Percentiles rank a stretch among this genome's conserved stretches.
phyloP scores from a whole-genome alignment of 2,888 invertebrate species.

The Folsomia candida region DNA sequence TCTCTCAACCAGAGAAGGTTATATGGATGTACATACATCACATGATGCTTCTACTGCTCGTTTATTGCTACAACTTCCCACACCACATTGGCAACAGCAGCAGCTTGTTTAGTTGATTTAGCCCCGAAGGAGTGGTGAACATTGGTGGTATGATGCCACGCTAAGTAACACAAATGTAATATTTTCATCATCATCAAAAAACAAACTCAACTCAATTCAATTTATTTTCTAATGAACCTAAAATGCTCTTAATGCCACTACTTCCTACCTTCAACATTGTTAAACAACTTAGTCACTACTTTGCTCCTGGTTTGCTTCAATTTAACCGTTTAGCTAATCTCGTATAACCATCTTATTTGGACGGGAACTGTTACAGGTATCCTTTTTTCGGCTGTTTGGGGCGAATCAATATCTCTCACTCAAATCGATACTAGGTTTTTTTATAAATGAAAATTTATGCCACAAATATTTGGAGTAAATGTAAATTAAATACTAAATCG shows the following conservation, averaged over 20 bases:
- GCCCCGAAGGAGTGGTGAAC: neutral
- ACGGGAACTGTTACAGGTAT: too few relatives aligned
- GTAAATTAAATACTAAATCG: too few relatives aligned
- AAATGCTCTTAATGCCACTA: conserved; percentile 10
- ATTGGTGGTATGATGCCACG: neutral
- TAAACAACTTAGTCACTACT: conserved; percentile 2
- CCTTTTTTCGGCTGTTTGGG: too few relatives aligned
- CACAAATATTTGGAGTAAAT: too few relatives aligned
- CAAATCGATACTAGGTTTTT: too few relatives aligned
- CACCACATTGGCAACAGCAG: neutral
- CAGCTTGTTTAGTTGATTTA: neutral
- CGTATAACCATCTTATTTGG: too few relatives aligned
- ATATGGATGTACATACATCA: neutral
- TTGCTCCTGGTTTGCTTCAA: conserved; percentile 4
- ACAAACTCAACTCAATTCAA: conserved; percentile 15
- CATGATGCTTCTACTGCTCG: neutral
- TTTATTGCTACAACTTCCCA: neutral
- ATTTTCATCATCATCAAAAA: conserved; percentile 17
- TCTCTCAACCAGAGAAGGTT: neutral
- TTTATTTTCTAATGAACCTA: conserved; percentile 12
- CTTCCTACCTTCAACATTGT: conserved; percentile 3
- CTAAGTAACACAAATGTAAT: conserved; percentile 11
- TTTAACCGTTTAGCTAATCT: conserved; percentile 6
- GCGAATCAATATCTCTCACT: too few relatives aligned
- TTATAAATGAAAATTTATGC: too few relatives aligned